A percentile compares a stretch with the other conserved stretches of the same genome.
These are phyloP conservation scores for Microcebus lehilahytsara DNA, from an alignment of 2,113 vertebrate genomes.

Conservation along the genomic window DNA sequence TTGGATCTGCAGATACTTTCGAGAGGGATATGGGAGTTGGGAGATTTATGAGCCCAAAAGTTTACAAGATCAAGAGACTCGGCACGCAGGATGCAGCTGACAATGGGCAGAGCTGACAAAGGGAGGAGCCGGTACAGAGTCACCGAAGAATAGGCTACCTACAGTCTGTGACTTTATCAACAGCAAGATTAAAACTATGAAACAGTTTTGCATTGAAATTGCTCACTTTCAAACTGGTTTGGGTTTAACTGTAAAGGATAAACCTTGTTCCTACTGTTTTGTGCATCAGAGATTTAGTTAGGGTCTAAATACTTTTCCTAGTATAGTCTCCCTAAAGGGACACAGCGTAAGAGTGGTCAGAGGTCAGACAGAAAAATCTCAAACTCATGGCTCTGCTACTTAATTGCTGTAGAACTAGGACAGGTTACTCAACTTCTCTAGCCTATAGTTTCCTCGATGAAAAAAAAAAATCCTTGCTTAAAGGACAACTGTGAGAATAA, in stretches of 20 bases:
- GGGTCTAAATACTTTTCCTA: background rate
- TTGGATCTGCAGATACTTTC: background rate
- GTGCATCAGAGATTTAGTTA: background rate
- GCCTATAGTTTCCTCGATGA: background rate
- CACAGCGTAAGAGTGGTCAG: no score
- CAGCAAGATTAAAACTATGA: background rate
- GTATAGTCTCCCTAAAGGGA: background rate
- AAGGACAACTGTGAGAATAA: background rate
- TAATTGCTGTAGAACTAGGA: background rate
- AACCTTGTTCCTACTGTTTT: background rate
- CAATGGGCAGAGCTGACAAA: background rate
- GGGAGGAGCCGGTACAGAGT: no score
- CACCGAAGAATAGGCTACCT: background rate
- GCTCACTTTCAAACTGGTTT: background rate
- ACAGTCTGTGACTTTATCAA: background rate
- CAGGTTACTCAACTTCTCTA: background rate
- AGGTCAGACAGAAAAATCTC: background rate
- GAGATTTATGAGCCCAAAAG: background rate
- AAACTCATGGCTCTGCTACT: background rate
- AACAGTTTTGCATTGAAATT: background rate
- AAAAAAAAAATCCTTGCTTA: background rate
- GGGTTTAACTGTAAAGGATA: background rate
- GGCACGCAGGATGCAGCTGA: rapidly evolving
- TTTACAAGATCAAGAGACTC: background rate
- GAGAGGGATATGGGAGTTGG: background rate